These are phyloP conservation scores for Heliothis virescens DNA, from an alignment of 1,140 invertebrate genomes.

Conservation along the genomic window DNA sequence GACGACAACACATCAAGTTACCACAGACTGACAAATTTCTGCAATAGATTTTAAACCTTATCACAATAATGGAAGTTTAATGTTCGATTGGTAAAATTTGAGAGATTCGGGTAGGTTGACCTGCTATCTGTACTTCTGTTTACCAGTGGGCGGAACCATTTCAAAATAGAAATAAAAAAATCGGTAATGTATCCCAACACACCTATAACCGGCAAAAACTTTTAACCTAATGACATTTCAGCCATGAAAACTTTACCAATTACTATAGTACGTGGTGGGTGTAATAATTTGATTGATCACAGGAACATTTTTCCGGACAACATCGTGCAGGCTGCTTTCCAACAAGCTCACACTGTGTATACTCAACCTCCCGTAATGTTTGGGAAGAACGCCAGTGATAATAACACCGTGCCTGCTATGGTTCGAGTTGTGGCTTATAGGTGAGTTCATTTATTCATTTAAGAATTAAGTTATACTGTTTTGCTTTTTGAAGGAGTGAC, in stretches of 20 bases:
- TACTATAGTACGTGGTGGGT: neutral
- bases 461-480: too few relatives aligned
- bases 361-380: slow-evolving; percentile 78
- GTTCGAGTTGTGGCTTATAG: slow-evolving; percentile 81
- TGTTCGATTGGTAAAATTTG: too few relatives aligned
- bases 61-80: too few relatives aligned
- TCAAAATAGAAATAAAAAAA: neutral
- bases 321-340: slow-evolving; percentile 94
- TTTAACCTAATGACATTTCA: neutral
- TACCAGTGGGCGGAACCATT: neutral
- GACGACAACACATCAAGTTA: too few relatives aligned
- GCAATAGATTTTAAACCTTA: too few relatives aligned
- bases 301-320: slow-evolving; percentile 96
- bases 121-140: too few relatives aligned
- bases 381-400: slow-evolving; percentile 66
- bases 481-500: too few relatives aligned
- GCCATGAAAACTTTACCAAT: neutral
- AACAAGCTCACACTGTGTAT: slow-evolving; percentile 92
- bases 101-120: too few relatives aligned
- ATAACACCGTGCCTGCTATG: slow-evolving; percentile 63
- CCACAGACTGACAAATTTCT: too few relatives aligned
- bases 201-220: neutral
- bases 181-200: neutral
- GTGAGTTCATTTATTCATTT: slow-evolving; percentile 55
- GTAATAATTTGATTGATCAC: slow-evolving; percentile 30